phyloP scores from a whole-genome alignment of 2,888 invertebrate species.

The Matsumyia berberina region DNA sequence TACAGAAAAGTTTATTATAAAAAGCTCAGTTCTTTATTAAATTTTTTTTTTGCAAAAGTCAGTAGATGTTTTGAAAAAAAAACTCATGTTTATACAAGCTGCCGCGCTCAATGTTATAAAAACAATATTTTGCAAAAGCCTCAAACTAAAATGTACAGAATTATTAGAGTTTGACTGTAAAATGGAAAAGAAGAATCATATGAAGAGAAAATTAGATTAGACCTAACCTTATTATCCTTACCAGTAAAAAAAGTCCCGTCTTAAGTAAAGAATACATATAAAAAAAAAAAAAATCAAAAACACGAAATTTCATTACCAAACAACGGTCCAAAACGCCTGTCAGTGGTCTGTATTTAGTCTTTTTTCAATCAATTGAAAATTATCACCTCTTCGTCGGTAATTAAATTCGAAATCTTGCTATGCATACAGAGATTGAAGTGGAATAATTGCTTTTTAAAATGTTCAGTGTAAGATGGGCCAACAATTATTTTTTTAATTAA shows the following conservation, averaged over 20 bases:
- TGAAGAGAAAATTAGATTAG: conserved; percentile 30
- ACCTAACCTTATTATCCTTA: conserved; percentile 73
- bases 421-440: conserved; percentile 27
- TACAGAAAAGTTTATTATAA: too few species aligned
- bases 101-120: background rate
- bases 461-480: conserved; percentile 3
- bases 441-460: conserved; percentile 27
- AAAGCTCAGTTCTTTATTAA: too few species aligned
- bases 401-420: conserved; percentile 13
- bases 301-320: conserved; percentile 56
- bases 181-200: conserved; percentile 6
- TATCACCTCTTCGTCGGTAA: background rate
- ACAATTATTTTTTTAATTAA: conserved; percentile 9
- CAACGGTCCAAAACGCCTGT: conserved; percentile 46
- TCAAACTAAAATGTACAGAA: background rate
- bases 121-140: conserved; percentile 34
- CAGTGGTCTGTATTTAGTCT: conserved; percentile 30
- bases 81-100: background rate
- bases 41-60: too few species aligned
- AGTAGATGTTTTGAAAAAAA: background rate
- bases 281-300: conserved; percentile 50
- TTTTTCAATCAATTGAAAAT: background rate
- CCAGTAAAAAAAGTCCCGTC: conserved; percentile 77
- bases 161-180: background rate
- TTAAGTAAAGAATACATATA: conserved; percentile 70